Base-by-base conservation (phyloP, 92 coral and sea anemone genomes). In the Zoanthus sansibaricus region DNA sequence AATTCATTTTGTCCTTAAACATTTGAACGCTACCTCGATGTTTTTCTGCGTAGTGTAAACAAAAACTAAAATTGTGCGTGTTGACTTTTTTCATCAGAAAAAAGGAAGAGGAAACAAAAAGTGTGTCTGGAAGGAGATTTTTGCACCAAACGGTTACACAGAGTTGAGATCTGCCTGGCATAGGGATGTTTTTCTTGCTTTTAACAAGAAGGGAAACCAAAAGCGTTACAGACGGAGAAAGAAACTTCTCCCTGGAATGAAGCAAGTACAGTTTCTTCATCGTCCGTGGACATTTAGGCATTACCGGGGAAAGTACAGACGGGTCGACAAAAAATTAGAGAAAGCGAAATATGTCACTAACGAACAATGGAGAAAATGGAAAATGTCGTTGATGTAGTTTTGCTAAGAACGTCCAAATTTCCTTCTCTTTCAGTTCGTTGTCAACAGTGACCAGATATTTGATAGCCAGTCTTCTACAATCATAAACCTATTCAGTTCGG, bases 211-310 rank as follows among this genome's bases (percentile, higher is more conserved):
- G 14, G 77, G 77, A 7, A 73, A 73, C 3, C 56, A 10, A 16
- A 73, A 44, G 55, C 49, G 77, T 0, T 73, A 51, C 77, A 73
- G 20, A 6, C 45, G 77, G 11, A 73, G 30, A 73, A 73, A 7
- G 7, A 73, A 14, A 46, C 77, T 73, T n/a, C 77, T 51, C 30
- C 45, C 77, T 25, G 77, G 77, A 73, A 73, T 15, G 56, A 45
- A 44, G 45, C 77, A 73, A n/a, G 77, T 73, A 21, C 77, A 73
- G 55, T 73, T 73, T 73, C 55, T 73, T 14, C 77, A 73, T 4
- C 77, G 77, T 8, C 55, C 77, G 1, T 73, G 77, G 77, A 73
- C 32, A 30, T 73, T 73, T n/a, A 73, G 77, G 30, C 77, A 73
- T n/a, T 73, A 73, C 56, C 49, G 77, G 9, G 77, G 77, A 10